These are phyloP conservation scores for Phrynocephalus forsythii DNA, from an alignment of 2,797 vertebrate genomes.

Conservation along the genomic window DNA sequence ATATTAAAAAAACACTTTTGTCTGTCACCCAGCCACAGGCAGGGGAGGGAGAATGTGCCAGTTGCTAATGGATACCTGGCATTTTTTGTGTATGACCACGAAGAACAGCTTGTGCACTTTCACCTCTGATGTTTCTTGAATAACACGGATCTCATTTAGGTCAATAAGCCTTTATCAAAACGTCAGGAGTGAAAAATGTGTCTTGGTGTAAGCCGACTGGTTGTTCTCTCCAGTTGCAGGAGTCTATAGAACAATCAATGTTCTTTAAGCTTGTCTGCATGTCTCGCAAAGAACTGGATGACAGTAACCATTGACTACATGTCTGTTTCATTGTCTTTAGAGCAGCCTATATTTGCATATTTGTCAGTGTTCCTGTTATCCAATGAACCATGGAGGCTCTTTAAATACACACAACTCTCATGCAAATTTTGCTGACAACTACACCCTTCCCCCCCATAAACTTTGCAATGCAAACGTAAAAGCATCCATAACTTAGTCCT, in stretches of 20 bases:
- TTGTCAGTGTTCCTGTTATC: conserved; percentile 58
- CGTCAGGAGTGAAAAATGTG: conserved; percentile 77
- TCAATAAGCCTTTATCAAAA: conserved; percentile 78
- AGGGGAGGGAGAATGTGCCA: conserved; percentile 67
- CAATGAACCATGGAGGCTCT: conserved; percentile 50
- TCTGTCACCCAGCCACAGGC: conserved; percentile 64
- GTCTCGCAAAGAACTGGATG: conserved; percentile 69
- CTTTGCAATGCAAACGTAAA: conserved; percentile 26
- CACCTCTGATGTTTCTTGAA: conserved; percentile 74
- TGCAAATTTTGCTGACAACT: conserved; percentile 30
- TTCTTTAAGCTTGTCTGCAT: conserved; percentile 71
- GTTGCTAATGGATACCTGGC: conserved; percentile 77
- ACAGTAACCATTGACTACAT: conserved; percentile 75
- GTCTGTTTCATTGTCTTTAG: conserved; percentile 70
- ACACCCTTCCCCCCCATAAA: not conserved
- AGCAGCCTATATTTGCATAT: conserved; percentile 66
- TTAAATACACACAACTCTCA: conserved; percentile 21
- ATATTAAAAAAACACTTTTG: conserved; percentile 69
- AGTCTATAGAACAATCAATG: conserved; percentile 72
- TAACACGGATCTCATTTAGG: conserved; percentile 75
- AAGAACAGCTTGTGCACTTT: conserved; percentile 80
- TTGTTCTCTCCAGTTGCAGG: conserved; percentile 66
- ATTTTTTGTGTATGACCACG: conserved; percentile 73
- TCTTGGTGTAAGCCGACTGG: conserved; percentile 73
- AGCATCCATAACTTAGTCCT: conserved; percentile 47